Evolutionary conservation across 2,888 invertebrate species (phyloP).

Genomic region (Ditula angustiorana): DNA sequence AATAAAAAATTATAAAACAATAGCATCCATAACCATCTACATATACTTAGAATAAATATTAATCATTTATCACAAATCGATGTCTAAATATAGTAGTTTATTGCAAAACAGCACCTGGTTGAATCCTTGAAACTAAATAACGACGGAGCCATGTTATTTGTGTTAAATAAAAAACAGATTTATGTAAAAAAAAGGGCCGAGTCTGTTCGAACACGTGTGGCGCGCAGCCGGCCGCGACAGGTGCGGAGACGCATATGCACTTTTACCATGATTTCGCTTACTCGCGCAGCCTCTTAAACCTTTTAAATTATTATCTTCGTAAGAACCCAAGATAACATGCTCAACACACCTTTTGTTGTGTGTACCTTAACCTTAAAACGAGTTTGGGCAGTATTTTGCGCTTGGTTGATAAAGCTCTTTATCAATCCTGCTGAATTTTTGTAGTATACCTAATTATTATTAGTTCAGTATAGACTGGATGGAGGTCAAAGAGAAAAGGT

Average conservation of each 20-base stretch:
- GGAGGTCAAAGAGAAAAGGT: too few relatives aligned
- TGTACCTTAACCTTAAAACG: not conserved
- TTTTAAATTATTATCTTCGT: conserved; percentile 34
- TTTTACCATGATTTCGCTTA: conserved; percentile 57
- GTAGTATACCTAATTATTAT: too few relatives aligned
- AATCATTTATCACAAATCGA: too few relatives aligned
- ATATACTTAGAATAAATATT: too few relatives aligned
- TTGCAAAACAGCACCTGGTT: conserved; percentile 25
- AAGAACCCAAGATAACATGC: conserved; percentile 24
- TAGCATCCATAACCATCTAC: not conserved
- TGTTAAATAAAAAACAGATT: not conserved
- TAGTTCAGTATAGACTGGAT: too few relatives aligned
- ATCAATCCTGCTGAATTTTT: not conserved
- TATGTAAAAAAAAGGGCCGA: conserved; percentile 19
- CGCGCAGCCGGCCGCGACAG: conserved; percentile 59
- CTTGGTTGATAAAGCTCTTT: not conserved
- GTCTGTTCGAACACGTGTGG: conserved; percentile 60
- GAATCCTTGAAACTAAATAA: conserved; percentile 12
- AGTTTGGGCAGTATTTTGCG: not conserved
- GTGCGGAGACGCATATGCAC: conserved; percentile 55
- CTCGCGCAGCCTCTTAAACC: conserved; percentile 17
- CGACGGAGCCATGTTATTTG: not conserved
- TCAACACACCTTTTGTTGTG: conserved; percentile 34
- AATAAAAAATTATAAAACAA: too few relatives aligned
- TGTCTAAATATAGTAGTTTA: not conserved